phyloP scores from a whole-genome alignment of 2,113 vertebrate genomes.

The Scalopus aquaticus region DNA sequence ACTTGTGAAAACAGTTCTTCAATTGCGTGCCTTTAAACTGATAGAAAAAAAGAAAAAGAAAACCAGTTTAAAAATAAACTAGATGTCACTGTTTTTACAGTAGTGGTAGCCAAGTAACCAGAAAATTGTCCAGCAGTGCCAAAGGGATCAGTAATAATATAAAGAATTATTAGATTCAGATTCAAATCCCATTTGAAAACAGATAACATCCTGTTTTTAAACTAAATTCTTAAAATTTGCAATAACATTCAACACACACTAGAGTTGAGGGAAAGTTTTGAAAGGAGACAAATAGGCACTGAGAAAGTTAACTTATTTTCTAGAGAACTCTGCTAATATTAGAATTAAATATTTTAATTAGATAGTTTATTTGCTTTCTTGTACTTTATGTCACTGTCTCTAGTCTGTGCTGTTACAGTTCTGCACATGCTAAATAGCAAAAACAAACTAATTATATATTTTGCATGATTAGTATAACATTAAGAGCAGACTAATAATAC shows the following conservation, averaged over 20 bases:
- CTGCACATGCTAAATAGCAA: conserved; percentile 9
- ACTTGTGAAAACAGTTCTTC: conserved; percentile 32
- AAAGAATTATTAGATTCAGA: not conserved
- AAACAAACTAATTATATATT: conserved; percentile 50
- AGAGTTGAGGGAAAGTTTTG: not conserved
- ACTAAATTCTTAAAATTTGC: conserved; percentile 13
- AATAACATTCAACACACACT: not conserved
- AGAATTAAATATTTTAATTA: conserved; percentile 45
- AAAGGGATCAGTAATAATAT: not conserved
- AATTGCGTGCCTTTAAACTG: not conserved
- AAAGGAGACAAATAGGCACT: not conserved
- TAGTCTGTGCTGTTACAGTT: conserved; percentile 43
- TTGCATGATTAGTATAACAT: not conserved
- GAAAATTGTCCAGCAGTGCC: not conserved
- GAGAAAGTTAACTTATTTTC: conserved; percentile 25
- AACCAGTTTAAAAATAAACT: not conserved
- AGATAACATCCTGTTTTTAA: not conserved
- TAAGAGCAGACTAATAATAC: conserved; percentile 15
- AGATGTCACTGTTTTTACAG: not conserved
- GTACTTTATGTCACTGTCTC: conserved; percentile 41
- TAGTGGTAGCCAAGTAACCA: not conserved
- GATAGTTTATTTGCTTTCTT: not conserved
- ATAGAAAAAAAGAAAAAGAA: not conserved
- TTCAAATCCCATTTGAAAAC: conserved; percentile 15
- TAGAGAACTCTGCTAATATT: not conserved